phyloP scores from a whole-genome alignment of 2,113 vertebrate genomes.

The Phalacrocorax carbo region DNA sequence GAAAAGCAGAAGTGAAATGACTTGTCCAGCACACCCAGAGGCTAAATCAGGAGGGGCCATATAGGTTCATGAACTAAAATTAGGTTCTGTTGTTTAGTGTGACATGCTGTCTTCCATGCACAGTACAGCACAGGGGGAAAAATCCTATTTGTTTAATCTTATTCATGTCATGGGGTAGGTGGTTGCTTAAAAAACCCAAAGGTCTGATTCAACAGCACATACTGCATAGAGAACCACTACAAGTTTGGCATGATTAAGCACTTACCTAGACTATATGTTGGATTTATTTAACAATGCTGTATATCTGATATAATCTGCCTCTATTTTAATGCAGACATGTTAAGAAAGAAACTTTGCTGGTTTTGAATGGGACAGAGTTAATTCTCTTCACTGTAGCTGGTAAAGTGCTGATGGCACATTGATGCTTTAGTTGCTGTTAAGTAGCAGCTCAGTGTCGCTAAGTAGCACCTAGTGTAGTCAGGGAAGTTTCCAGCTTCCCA shows the following conservation, averaged over 20 bases:
- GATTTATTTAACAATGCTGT: not conserved
- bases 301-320: not conserved
- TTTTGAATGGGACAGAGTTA: too few relatives aligned
- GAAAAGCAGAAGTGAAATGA: not conserved
- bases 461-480: too few relatives aligned
- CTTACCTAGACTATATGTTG: not conserved
- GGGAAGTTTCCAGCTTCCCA: too few relatives aligned
- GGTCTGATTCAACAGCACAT: not conserved
- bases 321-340: not conserved
- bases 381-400: too few relatives aligned
- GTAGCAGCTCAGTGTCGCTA: too few relatives aligned
- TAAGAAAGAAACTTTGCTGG: not conserved
- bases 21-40: not conserved
- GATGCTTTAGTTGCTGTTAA: too few relatives aligned
- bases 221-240: not conserved
- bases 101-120: not conserved
- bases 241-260: not conserved
- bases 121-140: accelerated
- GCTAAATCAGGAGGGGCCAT: not conserved
- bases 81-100: not conserved
- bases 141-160: not conserved
- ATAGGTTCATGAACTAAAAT: not conserved
- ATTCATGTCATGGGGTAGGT: not conserved
- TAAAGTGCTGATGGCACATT: too few relatives aligned
- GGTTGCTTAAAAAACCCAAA: not conserved